Base-by-base conservation (phyloP, 2,888 invertebrate genomes). In the Limnephilus rhombicus region DNA sequence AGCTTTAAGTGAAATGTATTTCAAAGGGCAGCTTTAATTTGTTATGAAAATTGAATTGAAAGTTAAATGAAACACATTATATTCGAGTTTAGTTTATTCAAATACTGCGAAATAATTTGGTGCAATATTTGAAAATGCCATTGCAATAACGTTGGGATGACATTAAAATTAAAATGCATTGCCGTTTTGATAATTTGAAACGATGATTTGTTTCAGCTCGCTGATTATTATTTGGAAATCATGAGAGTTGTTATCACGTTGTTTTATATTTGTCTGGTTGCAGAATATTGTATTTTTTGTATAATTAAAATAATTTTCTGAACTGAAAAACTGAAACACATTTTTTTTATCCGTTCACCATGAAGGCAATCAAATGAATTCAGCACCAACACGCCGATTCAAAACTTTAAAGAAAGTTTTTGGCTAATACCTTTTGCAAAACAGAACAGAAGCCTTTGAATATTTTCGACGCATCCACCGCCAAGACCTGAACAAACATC, bases 21-120 rank as follows among this genome's bases (percentile, higher is more conserved):
- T 49, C 18, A 49, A 87, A 87, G 53, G 45, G 3, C 45, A 12
- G n/a, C 13, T 49, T 87, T 24, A 68, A 87, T 53, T 53, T 68
- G 49, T 49, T 49, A 49, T 86, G 29, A 86, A 86, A 87, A 53
- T 49, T 49, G 31, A 87, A 87, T 31, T 49, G 49, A 31, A 53
- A 68, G 9, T 87, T 87, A 53, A 34, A 31, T 87, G n/a, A 68
- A 31, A 49, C 34, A 45, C 29, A 34, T 37, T 83, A 12, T 15
- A 41, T 24, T 68, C 68, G 9, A 24, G 24, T 24, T 68, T n/a
- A 9, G n/a, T 68, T 68, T 68, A 68, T 68, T 24, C n/a, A 5
- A 68, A 24, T n/a, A 0, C 68, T n/a, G 68, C 9, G 24, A 68
- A 68, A 68, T 68, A 9, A 68, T 24, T 68, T 68, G 9, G 9